Evolutionary conservation across 2,888 invertebrate genomes (phyloP).

Genomic region (Argynnis bischoffii): DNA sequence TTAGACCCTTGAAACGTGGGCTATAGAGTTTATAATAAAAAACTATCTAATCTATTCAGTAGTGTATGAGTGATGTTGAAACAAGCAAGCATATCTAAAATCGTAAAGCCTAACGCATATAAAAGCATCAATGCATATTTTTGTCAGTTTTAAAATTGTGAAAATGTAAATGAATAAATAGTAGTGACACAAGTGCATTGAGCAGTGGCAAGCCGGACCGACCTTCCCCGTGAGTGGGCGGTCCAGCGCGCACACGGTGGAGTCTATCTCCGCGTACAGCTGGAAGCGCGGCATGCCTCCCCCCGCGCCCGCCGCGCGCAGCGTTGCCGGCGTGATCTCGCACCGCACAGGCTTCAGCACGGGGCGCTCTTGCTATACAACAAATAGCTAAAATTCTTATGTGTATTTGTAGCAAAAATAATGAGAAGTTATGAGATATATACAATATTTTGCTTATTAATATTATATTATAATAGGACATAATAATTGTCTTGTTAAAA

Average conservation of each 20-base stretch:
- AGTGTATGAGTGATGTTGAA: not conserved
- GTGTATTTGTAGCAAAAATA: no score
- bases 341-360: constrained; percentile 87
- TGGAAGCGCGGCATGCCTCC: constrained; percentile 89
- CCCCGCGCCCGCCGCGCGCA: constrained; percentile 76
- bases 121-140: no score
- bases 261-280: constrained; percentile 91
- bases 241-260: constrained; percentile 91
- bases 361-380: constrained; percentile 56
- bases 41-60: not conserved
- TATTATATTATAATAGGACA: no score
- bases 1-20: no score
- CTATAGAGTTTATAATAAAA: not conserved
- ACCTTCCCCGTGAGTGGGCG: constrained; percentile 95
- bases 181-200: no score
- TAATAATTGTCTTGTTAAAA: no score
- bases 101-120: no score
- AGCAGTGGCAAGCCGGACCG: constrained; percentile 18
- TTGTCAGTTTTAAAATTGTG: no score
- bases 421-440: no score
- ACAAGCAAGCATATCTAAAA: not conserved
- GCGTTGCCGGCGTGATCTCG: constrained; percentile 91
- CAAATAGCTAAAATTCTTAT: not conserved
- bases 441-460: no score
- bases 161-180: no score